Conservation (phyloP, 2,888 invertebrate genomes). For the Drosophila trichaetosa region DNA sequence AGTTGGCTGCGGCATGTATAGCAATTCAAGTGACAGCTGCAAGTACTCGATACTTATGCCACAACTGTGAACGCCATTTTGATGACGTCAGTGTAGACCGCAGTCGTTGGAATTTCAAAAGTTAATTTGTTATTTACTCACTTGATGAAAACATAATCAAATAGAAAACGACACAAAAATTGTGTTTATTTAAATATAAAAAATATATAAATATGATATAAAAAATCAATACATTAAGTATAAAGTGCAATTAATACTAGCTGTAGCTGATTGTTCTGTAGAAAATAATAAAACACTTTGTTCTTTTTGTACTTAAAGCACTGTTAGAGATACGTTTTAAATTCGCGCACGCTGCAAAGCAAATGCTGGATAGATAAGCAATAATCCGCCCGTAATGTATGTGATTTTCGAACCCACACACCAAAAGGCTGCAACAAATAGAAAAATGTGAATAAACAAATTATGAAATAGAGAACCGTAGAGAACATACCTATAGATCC, state of each 20-base stretch:
- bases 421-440: slow-evolving; percentile 92
- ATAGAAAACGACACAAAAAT: slow-evolving; percentile 46
- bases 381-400: slow-evolving; percentile 91
- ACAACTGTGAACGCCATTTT: slow-evolving; percentile 47
- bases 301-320: slow-evolving; percentile 39
- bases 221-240: slow-evolving; percentile 53
- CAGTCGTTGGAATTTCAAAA: slow-evolving; percentile 22
- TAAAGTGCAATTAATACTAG: slow-evolving; percentile 65
- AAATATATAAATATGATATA: slow-evolving; percentile 40
- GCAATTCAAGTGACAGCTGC: slow-evolving; percentile 54
- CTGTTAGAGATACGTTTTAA: slow-evolving; percentile 43
- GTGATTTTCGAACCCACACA: slow-evolving; percentile 93
- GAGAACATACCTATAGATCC: slow-evolving; percentile 90
- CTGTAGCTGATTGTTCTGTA: slow-evolving; percentile 35
- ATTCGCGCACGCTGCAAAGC: slow-evolving; percentile 86
- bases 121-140: neutral
- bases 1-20: slow-evolving; percentile 69
- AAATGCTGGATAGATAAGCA: slow-evolving; percentile 91
- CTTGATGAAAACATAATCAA: neutral
- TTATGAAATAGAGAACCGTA: neutral
- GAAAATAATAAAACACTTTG: slow-evolving; percentile 34
- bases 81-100: slow-evolving; percentile 51
- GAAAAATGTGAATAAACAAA: slow-evolving; percentile 10
- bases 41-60: slow-evolving; percentile 50
- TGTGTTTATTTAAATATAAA: slow-evolving; percentile 37